Conservation (phyloP, 2,888 invertebrate species). For the Eupithecia tripunctaria region DNA sequence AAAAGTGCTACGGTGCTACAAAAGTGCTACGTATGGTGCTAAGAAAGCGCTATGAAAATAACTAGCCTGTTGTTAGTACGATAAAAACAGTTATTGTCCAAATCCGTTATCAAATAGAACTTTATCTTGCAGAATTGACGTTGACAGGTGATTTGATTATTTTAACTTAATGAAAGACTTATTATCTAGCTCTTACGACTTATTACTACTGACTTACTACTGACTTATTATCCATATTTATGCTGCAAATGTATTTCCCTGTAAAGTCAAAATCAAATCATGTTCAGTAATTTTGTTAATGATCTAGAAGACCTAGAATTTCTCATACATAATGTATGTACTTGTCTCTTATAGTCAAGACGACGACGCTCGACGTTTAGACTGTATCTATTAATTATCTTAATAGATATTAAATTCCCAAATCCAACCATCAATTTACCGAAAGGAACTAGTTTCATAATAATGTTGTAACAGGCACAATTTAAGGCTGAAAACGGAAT, state of each 20-base stretch:
- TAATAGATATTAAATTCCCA: not conserved
- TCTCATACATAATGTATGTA: too few species aligned
- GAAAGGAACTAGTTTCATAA: slow-evolving; percentile 16
- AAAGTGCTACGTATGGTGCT: not conserved
- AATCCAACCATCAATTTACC: slow-evolving; percentile 7
- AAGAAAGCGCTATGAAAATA: not conserved
- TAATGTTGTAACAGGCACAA: slow-evolving; percentile 29
- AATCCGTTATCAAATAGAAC: not conserved
- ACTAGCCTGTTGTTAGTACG: not conserved
- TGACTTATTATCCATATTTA: too few species aligned
- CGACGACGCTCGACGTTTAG: not conserved
- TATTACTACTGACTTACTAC: too few species aligned
- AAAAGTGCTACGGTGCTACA: not conserved
- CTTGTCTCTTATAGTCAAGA: too few species aligned
- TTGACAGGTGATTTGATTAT: not conserved
- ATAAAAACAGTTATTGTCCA: not conserved
- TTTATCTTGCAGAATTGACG: not conserved
- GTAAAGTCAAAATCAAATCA: too few species aligned
- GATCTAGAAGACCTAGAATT: too few species aligned
- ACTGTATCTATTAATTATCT: not conserved
- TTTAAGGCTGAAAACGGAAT: slow-evolving; percentile 21
- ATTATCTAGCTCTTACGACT: too few species aligned
- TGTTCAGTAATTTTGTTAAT: too few species aligned
- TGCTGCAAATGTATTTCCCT: too few species aligned
- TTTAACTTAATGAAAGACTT: not conserved